Evolutionary conservation across 2,113 vertebrate species (phyloP).

Genomic region (Diphyllodes magnificus): DNA sequence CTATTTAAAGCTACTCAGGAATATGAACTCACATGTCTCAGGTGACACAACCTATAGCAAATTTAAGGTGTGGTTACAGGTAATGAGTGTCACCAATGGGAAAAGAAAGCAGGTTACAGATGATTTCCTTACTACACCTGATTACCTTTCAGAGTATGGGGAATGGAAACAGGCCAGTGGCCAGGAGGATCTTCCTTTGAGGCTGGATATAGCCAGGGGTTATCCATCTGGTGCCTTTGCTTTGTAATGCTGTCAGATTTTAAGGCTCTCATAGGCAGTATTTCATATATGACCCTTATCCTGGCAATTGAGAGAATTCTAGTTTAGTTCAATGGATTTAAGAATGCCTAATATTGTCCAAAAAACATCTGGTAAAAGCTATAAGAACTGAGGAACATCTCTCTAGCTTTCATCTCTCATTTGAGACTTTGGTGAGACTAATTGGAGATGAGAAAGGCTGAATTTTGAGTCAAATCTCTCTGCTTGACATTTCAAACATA

Average conservation of each 20-base stretch:
- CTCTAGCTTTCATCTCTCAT: neutral
- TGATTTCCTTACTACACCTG: neutral
- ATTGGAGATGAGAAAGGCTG: neutral
- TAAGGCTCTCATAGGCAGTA: neutral
- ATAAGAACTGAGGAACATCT: neutral
- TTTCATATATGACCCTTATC: neutral
- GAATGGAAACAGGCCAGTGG: neutral
- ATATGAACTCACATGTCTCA: neutral
- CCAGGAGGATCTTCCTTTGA: neutral
- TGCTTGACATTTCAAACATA: neutral
- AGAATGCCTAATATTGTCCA: neutral
- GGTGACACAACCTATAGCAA: neutral
- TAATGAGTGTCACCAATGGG: neutral
- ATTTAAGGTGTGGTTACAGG: neutral
- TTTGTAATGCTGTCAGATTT: neutral
- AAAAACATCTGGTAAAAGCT: neutral
- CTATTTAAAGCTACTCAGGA: neutral
- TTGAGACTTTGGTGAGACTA: neutral
- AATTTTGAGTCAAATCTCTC: neutral
- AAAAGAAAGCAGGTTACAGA: neutral
- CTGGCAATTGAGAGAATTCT: neutral
- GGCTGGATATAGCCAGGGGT: neutral
- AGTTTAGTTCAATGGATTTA: neutral
- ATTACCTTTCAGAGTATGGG: neutral
- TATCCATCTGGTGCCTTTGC: neutral